These are phyloP conservation scores for Cacatua alba DNA, from an alignment of 2,113 vertebrate genomes.

Conservation along the genomic window DNA sequence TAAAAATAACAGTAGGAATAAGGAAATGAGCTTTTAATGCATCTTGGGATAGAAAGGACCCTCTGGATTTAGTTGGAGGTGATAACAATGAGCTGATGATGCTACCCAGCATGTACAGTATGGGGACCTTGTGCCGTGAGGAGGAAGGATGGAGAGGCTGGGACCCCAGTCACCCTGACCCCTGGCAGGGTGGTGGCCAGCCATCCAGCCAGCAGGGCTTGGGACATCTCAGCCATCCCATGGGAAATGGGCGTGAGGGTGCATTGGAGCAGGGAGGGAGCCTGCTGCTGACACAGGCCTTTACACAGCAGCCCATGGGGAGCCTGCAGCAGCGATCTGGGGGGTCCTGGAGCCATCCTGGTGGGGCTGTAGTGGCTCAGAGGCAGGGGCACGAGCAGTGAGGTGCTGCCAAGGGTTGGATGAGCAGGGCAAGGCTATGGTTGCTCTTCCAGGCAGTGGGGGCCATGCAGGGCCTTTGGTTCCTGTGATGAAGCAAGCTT, in stretches of 20 bases:
- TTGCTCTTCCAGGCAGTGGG: background rate
- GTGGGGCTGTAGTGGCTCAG: accelerated
- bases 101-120: background rate
- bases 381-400: background rate
- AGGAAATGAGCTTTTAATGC: background rate
- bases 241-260: accelerated
- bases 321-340: accelerated
- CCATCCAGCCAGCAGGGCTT: background rate
- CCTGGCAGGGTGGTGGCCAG: background rate
- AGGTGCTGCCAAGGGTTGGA: background rate
- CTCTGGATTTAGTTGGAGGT: background rate
- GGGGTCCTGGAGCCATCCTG: background rate
- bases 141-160: accelerated
- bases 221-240: background rate
- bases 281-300: background rate
- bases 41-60: background rate
- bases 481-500: background rate
- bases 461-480: background rate
- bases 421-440: background rate
- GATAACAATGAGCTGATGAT: background rate
- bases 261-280: background rate
- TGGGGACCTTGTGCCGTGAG: background rate
- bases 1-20: background rate
- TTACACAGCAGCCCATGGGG: accelerated
- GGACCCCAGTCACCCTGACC: accelerated